A percentile compares a stretch with the other conserved stretches of the same genome.
Conservation (phyloP, 1,140 invertebrate species). For the Drosophila murphyi region DNA sequence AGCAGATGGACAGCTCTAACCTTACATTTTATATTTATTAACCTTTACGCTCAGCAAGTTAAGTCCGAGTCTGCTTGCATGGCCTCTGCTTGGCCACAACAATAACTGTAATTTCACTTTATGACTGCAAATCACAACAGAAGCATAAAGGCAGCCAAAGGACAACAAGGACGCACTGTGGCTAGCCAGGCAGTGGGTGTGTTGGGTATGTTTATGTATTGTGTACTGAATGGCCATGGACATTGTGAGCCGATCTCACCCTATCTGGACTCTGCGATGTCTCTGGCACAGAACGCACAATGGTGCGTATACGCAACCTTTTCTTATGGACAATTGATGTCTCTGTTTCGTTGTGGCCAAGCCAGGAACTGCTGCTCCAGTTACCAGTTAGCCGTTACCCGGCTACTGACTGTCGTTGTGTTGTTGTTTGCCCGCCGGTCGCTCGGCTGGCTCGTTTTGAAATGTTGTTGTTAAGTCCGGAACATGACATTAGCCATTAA, state of each 20-base stretch:
- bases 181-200: slow-evolving; percentile 34
- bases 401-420: slow-evolving; percentile 10
- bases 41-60: slow-evolving; percentile 49
- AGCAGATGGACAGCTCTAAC: slow-evolving; percentile 48
- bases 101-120: slow-evolving; percentile 83
- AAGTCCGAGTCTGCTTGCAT: slow-evolving; percentile 24
- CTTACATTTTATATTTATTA: slow-evolving; percentile 82
- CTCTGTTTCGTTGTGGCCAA: slow-evolving; percentile 37
- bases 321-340: slow-evolving; percentile 83
- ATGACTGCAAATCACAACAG: slow-evolving; percentile 82
- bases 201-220: slow-evolving; percentile 24
- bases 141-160: slow-evolving; percentile 69
- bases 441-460: slow-evolving; percentile 62
- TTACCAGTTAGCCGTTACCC: slow-evolving; percentile 21
- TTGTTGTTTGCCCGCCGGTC: slow-evolving; percentile 63
- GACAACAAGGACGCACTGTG: slow-evolving; percentile 40
- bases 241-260: slow-evolving; percentile 57
- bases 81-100: slow-evolving; percentile 52
- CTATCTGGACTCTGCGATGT: background rate
- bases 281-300: slow-evolving; percentile 25
- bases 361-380: slow-evolving; percentile 44
- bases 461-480: slow-evolving; percentile 82
- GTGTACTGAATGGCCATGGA: slow-evolving; percentile 52
- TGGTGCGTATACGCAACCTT: slow-evolving; percentile 80
- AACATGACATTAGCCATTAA: slow-evolving; percentile 83